phyloP scores from a whole-genome alignment of 2,888 invertebrate species.

The Fragum sueziense region DNA sequence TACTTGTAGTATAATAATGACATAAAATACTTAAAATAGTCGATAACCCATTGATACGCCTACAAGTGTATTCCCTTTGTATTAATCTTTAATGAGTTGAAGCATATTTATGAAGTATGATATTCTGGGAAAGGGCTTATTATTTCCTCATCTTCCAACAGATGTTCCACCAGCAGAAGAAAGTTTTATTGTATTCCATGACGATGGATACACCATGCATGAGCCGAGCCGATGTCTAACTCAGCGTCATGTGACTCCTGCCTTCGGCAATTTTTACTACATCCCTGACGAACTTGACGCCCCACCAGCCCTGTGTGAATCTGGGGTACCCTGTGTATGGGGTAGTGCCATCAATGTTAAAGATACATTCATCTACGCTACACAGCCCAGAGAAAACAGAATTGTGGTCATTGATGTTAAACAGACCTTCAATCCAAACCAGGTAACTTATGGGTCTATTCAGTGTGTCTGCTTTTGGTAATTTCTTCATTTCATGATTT shows the following conservation, averaged over 20 bases:
- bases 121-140: no score
- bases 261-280: constrained; percentile 87
- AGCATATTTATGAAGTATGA: no score
- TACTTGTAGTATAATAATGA: no score
- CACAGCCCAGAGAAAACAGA: constrained; percentile 88
- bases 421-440: constrained; percentile 75
- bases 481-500: no score
- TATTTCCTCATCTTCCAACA: no score
- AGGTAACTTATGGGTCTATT: constrained; percentile 73
- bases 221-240: constrained; percentile 88
- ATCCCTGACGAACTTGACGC: constrained; percentile 74
- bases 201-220: constrained; percentile 89
- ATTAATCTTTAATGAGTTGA: no score
- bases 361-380: constrained; percentile 88
- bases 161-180: constrained; percentile 79
- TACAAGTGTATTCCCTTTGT: no score
- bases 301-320: constrained; percentile 81
- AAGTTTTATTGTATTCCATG: constrained; percentile 89
- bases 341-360: constrained; percentile 88
- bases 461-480: no score
- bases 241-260: constrained; percentile 88
- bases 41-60: no score
- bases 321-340: constrained; percentile 86
- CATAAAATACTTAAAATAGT: no score
- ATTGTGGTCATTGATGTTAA: constrained; percentile 88